A percentile compares a stretch with the other conserved stretches of the same genome.
Evolutionary conservation across 2,888 invertebrate species (phyloP).

Genomic region (Caenorhabditis japonica): DNA sequence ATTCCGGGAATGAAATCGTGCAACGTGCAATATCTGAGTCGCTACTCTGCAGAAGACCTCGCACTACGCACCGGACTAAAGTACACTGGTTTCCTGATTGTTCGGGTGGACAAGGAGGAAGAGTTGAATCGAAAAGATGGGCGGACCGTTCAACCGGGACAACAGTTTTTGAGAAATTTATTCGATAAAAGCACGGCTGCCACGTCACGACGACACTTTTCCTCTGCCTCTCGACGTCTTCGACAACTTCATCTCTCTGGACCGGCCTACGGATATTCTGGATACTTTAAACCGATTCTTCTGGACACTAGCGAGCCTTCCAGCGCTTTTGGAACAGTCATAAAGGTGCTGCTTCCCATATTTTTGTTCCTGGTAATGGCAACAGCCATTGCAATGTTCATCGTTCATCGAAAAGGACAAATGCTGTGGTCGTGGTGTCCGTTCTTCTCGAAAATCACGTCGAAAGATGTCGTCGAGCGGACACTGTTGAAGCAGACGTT

Average conservation of each 20-base stretch:
- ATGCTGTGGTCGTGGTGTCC: constrained; percentile 47
- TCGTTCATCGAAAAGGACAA: constrained; percentile 43
- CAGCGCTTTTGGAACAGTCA: constrained; percentile 17
- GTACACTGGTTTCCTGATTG: constrained; percentile 77
- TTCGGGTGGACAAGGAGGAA: constrained; percentile 73
- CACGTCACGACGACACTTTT: neutral
- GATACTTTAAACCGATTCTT: constrained; percentile 74
- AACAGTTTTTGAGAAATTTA: constrained; percentile 25
- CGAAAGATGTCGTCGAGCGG: constrained; percentile 53
- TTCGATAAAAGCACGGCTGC: constrained; percentile 15
- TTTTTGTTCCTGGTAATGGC: constrained; percentile 50
- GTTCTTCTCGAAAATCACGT: constrained; percentile 50
- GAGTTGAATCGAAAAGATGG: constrained; percentile 34
- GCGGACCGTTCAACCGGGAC: neutral
- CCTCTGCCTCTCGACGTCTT: constrained; percentile 27
- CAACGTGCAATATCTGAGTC: constrained; percentile 69
- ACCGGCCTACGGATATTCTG: constrained; percentile 74
- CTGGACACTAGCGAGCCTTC: constrained; percentile 53
- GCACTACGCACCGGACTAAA: constrained; percentile 67
- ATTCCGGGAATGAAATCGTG: constrained; percentile 65
- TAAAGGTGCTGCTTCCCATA: constrained; percentile 51
- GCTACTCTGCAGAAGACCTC: constrained; percentile 70
- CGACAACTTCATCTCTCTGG: constrained; percentile 61
- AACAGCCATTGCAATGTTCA: constrained; percentile 31
- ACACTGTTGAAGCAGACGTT: constrained; percentile 50